These are phyloP conservation scores for Masticophis lateralis DNA, from an alignment of 2,797 vertebrate genomes.

Conservation along the genomic window DNA sequence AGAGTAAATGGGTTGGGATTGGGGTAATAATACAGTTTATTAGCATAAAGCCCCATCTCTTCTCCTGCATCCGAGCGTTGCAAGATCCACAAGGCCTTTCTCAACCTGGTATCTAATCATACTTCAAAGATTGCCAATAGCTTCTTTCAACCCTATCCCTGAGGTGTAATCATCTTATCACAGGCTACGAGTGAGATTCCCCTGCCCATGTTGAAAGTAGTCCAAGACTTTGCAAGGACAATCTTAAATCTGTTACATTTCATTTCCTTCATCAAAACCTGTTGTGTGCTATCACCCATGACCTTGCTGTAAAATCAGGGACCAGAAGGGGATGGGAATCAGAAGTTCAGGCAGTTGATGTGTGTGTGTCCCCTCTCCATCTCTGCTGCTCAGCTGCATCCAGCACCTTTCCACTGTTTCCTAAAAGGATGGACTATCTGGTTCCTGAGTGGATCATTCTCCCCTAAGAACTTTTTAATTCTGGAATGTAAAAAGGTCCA, in stretches of 20 bases:
- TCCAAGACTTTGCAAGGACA: background rate
- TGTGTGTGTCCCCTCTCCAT: background rate
- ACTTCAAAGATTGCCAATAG: background rate
- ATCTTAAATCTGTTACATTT: background rate
- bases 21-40: background rate
- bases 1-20: background rate
- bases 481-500: background rate
- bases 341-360: background rate
- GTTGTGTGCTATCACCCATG: background rate
- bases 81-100: background rate
- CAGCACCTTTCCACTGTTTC: background rate
- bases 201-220: background rate
- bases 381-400: background rate
- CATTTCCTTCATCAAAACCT: background rate
- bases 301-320: background rate
- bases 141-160: background rate
- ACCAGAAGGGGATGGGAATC: background rate
- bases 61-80: background rate
- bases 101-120: background rate
- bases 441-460: background rate
- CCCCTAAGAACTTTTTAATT: background rate
- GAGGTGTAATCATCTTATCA: background rate
- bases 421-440: background rate
- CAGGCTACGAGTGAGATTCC: background rate
- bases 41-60: background rate